Conservation (phyloP, 1,140 invertebrate species). For the Subanguina moxae region DNA sequence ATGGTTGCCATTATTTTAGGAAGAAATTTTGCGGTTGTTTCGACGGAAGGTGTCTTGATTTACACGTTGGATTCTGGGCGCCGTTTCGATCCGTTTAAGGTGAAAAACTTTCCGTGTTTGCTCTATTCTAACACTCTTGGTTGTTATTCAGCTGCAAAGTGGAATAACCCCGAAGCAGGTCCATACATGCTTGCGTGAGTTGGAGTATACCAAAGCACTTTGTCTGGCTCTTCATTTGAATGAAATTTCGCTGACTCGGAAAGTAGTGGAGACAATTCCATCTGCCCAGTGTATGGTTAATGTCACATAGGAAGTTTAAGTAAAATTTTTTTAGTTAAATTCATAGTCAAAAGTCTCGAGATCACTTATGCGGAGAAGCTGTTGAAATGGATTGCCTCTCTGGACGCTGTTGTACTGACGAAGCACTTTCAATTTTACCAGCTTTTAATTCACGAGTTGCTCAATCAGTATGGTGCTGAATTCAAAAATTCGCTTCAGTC, state of each 20-base stretch:
- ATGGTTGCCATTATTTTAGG: constrained; percentile 14
- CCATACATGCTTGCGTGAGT: constrained; percentile 11
- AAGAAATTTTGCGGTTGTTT: constrained; percentile 40
- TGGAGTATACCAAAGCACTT: constrained; percentile 38
- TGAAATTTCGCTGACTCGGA: constrained; percentile 27
- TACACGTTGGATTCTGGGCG: constrained; percentile 33
- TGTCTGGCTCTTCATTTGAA: constrained; percentile 35
- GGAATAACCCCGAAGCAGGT: constrained; percentile 28
- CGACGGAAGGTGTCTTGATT: constrained; percentile 42
- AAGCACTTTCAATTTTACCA: constrained; percentile 31
- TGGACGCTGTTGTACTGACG: neutral
- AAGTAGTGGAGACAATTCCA: constrained; percentile 29
- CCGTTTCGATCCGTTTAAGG: constrained; percentile 37
- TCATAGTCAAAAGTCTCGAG: constrained; percentile 15
- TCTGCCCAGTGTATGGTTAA: constrained; percentile 31
- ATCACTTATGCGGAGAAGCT: constrained; percentile 28
- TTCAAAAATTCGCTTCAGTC: constrained; percentile 17
- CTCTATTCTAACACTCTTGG: no score
- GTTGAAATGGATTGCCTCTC: constrained; percentile 21
- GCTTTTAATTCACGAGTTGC: constrained; percentile 31
- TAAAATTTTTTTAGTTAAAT: constrained; percentile 18
- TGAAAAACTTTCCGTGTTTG: no score
- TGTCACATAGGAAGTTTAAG: neutral
- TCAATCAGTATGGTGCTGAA: constrained; percentile 17
- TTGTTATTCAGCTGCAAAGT: constrained; percentile 15